Percentiles rank a stretch among this genome's conserved stretches.
These are phyloP conservation scores for Muricea muricata DNA, from an alignment of 92 coral and sea anemone genomes.

Conservation along the genomic window DNA sequence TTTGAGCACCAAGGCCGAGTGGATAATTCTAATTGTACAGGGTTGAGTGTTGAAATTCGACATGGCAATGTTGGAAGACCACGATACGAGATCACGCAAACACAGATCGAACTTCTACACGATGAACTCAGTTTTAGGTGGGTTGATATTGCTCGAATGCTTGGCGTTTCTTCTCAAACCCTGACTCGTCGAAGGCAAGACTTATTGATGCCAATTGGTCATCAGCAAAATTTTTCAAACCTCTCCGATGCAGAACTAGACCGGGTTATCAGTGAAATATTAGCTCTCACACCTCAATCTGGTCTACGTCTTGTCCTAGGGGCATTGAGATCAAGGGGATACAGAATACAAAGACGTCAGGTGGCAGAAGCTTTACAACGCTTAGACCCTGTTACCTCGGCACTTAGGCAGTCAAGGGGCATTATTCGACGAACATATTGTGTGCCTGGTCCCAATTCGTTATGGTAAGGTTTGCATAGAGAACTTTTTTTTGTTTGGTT, in stretches of 20 bases:
- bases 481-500: too few relatives aligned
- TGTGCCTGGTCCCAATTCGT: too few relatives aligned
- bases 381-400: slow-evolving; percentile 51
- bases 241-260: slow-evolving; percentile 3
- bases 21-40: not conserved
- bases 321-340: slow-evolving; percentile 27
- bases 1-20: too few relatives aligned
- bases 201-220: not conserved
- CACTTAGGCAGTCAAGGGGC: slow-evolving; percentile 38
- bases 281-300: slow-evolving; percentile 5
- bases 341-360: not conserved
- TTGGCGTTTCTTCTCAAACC: not conserved
- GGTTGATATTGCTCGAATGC: slow-evolving; percentile 13
- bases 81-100: slow-evolving; percentile 5
- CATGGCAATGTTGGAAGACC: slow-evolving; percentile 22
- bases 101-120: not conserved
- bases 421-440: slow-evolving; percentile 45
- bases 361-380: slow-evolving; percentile 25
- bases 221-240: slow-evolving; percentile 6
- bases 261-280: slow-evolving; percentile 3
- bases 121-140: not conserved
- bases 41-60: not conserved
- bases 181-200: slow-evolving; percentile 13
- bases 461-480: too few relatives aligned
- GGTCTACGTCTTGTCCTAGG: slow-evolving; percentile 23